Conservation (phyloP, 2,113 vertebrate genomes). For the Brevimyrus niger region DNA sequence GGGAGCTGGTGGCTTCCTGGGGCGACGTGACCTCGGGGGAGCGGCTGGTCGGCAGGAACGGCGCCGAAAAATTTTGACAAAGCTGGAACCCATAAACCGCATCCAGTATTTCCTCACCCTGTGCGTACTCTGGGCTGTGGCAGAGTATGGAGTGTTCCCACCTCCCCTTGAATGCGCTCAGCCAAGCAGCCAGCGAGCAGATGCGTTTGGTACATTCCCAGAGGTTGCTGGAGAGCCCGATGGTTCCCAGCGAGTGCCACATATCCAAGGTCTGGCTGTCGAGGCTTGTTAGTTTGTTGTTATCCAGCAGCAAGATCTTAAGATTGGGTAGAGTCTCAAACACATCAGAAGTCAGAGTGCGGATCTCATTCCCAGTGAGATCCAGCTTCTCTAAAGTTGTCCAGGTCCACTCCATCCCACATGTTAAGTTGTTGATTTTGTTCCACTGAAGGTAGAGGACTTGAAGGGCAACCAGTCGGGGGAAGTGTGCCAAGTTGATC, state of each 20-base stretch:
- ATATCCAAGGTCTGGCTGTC: conserved; percentile 80
- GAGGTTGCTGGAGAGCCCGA: conserved; percentile 91
- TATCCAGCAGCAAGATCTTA: conserved; percentile 92
- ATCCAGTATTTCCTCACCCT: conserved; percentile 97
- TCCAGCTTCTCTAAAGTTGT: conserved; percentile 92
- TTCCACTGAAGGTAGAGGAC: conserved; percentile 95
- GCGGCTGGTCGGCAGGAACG: conserved; percentile 70
- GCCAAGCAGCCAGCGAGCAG: conserved; percentile 88
- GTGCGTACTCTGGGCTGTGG: conserved; percentile 89
- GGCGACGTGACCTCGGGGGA: conserved; percentile 55
- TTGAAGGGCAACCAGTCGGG: conserved; percentile 89
- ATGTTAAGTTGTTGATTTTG: conserved; percentile 95
- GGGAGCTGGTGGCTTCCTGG: conserved; percentile 73
- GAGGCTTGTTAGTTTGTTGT: conserved; percentile 89
- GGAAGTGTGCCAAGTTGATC: conserved; percentile 98
- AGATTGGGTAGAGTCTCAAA: conserved; percentile 95
- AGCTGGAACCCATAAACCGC: conserved; percentile 96
- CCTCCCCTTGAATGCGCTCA: conserved; percentile 90
- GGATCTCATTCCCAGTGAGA: conserved; percentile 91
- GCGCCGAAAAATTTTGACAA: conserved; percentile 92
- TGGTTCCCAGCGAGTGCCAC: conserved; percentile 76
- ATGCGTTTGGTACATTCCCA: conserved; percentile 98
- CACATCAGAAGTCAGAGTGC: conserved; percentile 79
- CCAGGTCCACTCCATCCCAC: conserved; percentile 98
- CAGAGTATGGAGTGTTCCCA: conserved; percentile 97